Evolutionary conservation across 2,888 invertebrate species (phyloP).

Genomic region (Sarcophaga variegata): DNA sequence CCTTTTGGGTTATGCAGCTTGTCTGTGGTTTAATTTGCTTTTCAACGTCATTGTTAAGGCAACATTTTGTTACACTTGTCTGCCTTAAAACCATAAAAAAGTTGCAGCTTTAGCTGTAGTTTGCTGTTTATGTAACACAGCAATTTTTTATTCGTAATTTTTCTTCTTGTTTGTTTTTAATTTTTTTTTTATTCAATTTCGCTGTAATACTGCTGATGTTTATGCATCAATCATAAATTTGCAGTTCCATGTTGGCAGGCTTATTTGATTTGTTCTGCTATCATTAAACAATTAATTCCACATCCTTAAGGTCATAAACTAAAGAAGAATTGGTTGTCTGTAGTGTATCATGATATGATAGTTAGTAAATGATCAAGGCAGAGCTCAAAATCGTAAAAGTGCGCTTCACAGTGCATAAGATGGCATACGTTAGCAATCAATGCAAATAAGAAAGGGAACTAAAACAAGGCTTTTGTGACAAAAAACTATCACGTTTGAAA

Average conservation of each 20-base stretch:
- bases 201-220: conserved; percentile 11
- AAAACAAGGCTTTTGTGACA: too few relatives aligned
- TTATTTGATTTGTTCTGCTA: conserved; percentile 20
- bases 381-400: too few relatives aligned
- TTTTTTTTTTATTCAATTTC: too few relatives aligned
- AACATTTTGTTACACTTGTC: conserved; percentile 24
- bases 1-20: neutral
- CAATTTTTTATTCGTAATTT: neutral
- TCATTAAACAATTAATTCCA: conserved; percentile 57
- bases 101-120: neutral
- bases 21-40: neutral
- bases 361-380: too few relatives aligned
- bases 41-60: conserved; percentile 6
- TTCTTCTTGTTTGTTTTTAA: neutral
- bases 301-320: conserved; percentile 33
- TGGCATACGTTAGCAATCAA: too few relatives aligned
- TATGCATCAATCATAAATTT: conserved; percentile 65
- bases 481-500: too few relatives aligned
- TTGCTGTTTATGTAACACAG: neutral
- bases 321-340: neutral
- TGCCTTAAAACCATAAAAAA: neutral
- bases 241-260: conserved; percentile 18
- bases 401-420: too few relatives aligned
- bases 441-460: too few relatives aligned
- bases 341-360: too few relatives aligned